A percentile compares a stretch with the other conserved stretches of the same genome.
phyloP scores from a whole-genome alignment of 2,797 vertebrate species.

The Girardinus metallicus region DNA sequence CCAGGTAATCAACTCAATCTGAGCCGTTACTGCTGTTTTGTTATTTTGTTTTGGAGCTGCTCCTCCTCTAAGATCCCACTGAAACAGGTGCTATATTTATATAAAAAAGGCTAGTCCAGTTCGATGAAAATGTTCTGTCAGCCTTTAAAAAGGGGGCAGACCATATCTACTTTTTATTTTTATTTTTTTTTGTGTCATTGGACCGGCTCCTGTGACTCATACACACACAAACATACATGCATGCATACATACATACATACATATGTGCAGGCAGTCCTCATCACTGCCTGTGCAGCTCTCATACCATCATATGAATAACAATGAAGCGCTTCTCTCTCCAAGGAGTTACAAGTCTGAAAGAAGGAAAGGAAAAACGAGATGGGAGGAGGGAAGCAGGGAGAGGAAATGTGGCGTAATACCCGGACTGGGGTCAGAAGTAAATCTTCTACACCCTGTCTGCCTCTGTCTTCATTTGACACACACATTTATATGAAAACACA shows the following conservation, averaged over 20 bases:
- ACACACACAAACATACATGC: constrained; percentile 24
- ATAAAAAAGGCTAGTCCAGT: constrained; percentile 69
- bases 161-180: constrained; percentile 73
- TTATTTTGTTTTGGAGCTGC: constrained; percentile 54
- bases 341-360: constrained; percentile 51
- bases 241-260: constrained; percentile 28
- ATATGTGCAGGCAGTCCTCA: constrained; percentile 67
- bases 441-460: constrained; percentile 41
- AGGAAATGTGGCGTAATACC: constrained; percentile 45
- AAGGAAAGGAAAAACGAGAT: constrained; percentile 11
- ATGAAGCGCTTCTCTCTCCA: constrained; percentile 69
- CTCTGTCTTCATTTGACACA: constrained; percentile 11
- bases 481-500: constrained; percentile 57
- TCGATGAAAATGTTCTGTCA: constrained; percentile 67
- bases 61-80: constrained; percentile 58
- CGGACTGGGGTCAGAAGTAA: constrained; percentile 52
- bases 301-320: constrained; percentile 68
- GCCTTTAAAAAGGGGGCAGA: constrained; percentile 63
- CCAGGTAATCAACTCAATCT: constrained; percentile 70
- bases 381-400: constrained; percentile 20
- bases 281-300: constrained; percentile 62
- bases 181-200: constrained; percentile 60
- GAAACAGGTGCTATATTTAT: constrained; percentile 82
- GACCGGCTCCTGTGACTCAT: constrained; percentile 73
- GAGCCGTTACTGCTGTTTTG: constrained; percentile 68